Evolutionary conservation across 2,888 invertebrate species (phyloP).

Genomic region (Lomographa bimaculata): DNA sequence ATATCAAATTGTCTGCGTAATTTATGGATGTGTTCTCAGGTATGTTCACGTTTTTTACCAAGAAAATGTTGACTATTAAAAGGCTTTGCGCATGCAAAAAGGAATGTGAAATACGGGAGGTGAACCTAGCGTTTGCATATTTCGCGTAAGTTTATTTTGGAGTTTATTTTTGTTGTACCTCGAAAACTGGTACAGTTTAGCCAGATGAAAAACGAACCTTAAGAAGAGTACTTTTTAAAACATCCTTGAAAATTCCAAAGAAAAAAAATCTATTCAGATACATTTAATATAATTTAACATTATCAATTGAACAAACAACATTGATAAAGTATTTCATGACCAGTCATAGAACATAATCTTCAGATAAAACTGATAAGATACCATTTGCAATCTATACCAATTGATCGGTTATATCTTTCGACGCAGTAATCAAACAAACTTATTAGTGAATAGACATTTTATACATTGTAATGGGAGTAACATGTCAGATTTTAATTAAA

Average conservation of each 20-base stretch:
- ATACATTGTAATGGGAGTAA: slow-evolving; percentile 38
- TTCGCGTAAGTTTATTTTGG: neutral
- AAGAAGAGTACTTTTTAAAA: no score
- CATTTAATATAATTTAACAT: no score
- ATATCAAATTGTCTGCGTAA: slow-evolving; percentile 16
- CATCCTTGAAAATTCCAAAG: no score
- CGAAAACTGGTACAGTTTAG: no score
- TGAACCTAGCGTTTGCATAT: slow-evolving; percentile 5
- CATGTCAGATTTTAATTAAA: slow-evolving; percentile 39
- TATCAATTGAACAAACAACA: no score
- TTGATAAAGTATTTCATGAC: no score
- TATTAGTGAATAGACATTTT: slow-evolving; percentile 1
- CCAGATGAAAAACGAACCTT: no score
- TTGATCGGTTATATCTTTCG: no score
- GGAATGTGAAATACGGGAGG: slow-evolving; percentile 4
- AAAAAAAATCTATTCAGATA: no score
- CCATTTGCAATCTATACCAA: no score
- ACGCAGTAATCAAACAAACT: slow-evolving; percentile 4
- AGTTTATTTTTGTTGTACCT: slow-evolving; percentile 3
- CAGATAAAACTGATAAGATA: no score
- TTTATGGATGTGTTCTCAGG: slow-evolving; percentile 11
- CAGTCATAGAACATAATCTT: no score
- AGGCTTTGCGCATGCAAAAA: slow-evolving; percentile 6
- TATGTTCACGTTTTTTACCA: slow-evolving; percentile 8
- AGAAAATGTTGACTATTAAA: slow-evolving; percentile 10